Base-by-base conservation (phyloP, 2,113 vertebrate species). In the Hyaena hyaena region DNA sequence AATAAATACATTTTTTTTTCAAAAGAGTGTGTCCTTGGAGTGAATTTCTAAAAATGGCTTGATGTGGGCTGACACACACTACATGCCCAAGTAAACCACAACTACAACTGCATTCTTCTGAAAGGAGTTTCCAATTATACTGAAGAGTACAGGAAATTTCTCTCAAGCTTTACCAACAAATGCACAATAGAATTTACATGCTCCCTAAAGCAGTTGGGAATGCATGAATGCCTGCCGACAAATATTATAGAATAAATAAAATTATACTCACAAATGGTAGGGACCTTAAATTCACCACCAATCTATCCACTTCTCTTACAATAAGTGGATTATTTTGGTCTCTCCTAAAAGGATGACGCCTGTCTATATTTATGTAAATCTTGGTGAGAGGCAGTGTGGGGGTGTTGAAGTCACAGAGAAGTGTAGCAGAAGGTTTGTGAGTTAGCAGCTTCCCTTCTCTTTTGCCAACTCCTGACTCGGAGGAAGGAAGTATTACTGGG, bases 11-110 rank as follows among this genome's bases (percentile, higher is more conserved):
- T 39, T 39, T 39, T 39, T 39, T 3, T 39, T 39, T 39, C 39
- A 39, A 61, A 23, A 71, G n/a, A 12, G 35, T 17, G 71, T 53
- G 12, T 23, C 80, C 76, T 84, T 53, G 2, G 48, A 91, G 28
- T 19, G 48, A 77, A 50, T 39, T 39, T 10, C 28, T 69, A 43
- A 28, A 89, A 68, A 33, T 0, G 14, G 45, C 63, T 31, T n/a
- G 16, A 12, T 23, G 39, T 53, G 33, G 21, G 33, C 2, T 58
- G 21, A 65, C 1, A 8, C 39, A 4, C 0, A 0, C n/a, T 28
- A 0, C 12, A 26, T 7, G 58, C n/a, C 5, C 33, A 19, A 11
- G 53, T 73, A 28, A 92, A 58, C 43, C 50, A 16, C 16, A 61
- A 65, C 10, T n/a, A 68, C 28, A 5, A 23, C 14, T 24, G 4